phyloP scores from a whole-genome alignment of 2,888 invertebrate genomes.

The Myathropa florea region DNA sequence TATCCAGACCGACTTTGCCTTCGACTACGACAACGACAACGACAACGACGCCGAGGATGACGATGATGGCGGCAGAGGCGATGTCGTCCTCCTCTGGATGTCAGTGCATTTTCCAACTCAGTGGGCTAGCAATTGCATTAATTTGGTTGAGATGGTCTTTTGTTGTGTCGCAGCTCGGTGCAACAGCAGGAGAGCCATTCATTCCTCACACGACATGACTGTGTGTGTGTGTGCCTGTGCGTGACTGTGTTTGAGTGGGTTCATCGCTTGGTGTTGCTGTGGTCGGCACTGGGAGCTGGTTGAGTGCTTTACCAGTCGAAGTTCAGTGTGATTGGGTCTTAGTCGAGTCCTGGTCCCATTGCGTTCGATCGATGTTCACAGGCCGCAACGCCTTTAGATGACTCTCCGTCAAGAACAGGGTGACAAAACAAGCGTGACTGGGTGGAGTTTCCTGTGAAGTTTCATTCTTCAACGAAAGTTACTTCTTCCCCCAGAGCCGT shows the following conservation, averaged over 20 bases:
- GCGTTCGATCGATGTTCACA: no score
- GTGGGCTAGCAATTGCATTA: slow-evolving; percentile 68
- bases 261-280: no score
- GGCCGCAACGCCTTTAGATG: no score
- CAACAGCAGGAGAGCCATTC: background rate
- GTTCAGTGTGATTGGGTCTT: no score
- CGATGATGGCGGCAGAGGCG: background rate
- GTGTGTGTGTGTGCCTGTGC: background rate
- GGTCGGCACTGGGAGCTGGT: no score
- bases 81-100: slow-evolving; percentile 28
- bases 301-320: no score
- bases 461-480: no score
- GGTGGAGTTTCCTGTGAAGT: no score
- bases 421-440: no score
- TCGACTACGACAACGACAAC: slow-evolving; percentile 25
- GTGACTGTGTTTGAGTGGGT: background rate
- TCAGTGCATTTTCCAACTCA: slow-evolving; percentile 68
- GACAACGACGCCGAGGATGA: background rate
- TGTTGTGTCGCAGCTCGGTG: slow-evolving; percentile 41
- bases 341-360: no score
- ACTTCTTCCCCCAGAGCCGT: no score
- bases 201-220: background rate
- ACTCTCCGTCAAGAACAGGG: no score
- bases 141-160: slow-evolving; percentile 70
- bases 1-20: slow-evolving; percentile 39